Evolutionary conservation across 1,140 invertebrate species (phyloP).

Genomic region (Dinoponera quadriceps): DNA sequence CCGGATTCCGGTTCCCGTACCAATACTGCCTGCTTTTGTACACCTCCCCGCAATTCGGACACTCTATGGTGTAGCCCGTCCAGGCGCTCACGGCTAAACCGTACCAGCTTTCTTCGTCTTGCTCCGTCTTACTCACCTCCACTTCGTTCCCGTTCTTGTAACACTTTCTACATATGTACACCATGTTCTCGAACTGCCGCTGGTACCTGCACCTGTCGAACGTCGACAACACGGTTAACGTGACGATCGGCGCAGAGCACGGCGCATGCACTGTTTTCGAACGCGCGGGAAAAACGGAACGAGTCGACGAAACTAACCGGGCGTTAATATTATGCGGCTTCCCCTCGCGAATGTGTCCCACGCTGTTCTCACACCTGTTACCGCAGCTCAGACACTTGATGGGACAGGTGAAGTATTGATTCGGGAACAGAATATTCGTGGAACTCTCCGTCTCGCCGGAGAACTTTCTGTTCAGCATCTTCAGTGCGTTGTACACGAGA

Average conservation of each 20-base stretch:
- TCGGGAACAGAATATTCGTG: constrained; percentile 89
- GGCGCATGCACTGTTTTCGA: too few species aligned
- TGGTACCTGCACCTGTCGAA: constrained; percentile 89
- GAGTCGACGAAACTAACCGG: constrained; percentile 81
- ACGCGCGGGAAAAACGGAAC: too few species aligned
- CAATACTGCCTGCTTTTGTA: constrained; percentile 93
- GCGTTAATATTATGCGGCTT: constrained; percentile 87
- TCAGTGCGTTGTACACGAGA: constrained; percentile 89
- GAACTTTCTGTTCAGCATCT: constrained; percentile 92
- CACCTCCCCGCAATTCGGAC: constrained; percentile 93
- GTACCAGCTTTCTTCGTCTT: constrained; percentile 89
- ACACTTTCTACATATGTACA: constrained; percentile 90
- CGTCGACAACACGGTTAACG: neutral
- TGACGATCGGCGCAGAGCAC: too few species aligned
- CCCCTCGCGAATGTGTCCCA: constrained; percentile 92
- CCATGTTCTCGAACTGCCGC: constrained; percentile 92
- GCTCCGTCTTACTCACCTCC: constrained; percentile 87
- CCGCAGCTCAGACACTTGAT: constrained; percentile 91
- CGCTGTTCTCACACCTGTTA: constrained; percentile 89
- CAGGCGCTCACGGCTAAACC: constrained; percentile 92
- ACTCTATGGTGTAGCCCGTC: constrained; percentile 93
- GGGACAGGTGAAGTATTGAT: constrained; percentile 93
- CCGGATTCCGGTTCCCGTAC: constrained; percentile 93
- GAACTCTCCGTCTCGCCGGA: constrained; percentile 89
- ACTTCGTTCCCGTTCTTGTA: constrained; percentile 88